phyloP scores from a whole-genome alignment of 2,888 invertebrate genomes.

The Globia sparganii region DNA sequence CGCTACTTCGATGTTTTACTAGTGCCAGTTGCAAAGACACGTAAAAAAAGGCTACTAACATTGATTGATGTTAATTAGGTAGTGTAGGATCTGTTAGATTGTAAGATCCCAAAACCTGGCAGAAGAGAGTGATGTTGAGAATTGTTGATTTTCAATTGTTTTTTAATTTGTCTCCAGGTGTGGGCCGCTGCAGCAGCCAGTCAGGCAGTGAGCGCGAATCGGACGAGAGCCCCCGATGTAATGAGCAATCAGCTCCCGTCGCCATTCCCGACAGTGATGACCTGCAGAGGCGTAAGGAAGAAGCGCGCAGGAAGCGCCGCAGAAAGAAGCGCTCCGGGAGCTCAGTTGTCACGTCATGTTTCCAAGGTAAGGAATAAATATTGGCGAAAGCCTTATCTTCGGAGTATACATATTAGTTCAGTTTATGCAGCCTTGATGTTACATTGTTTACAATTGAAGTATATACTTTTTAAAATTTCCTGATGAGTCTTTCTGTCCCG shows the following conservation, averaged over 20 bases:
- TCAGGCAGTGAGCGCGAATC: slow-evolving; percentile 90
- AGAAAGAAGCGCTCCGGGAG: slow-evolving; percentile 97
- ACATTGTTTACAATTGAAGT: slow-evolving; percentile 3
- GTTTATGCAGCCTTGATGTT: slow-evolving; percentile 25
- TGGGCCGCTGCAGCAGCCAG: slow-evolving; percentile 89
- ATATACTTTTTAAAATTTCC: background rate
- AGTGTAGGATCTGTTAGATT: background rate
- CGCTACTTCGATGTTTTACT: slow-evolving; percentile 25
- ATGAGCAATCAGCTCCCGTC: slow-evolving; percentile 90
- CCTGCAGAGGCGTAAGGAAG: slow-evolving; percentile 95
- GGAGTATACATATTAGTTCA: slow-evolving; percentile 37
- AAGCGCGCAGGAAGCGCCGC: slow-evolving; percentile 96
- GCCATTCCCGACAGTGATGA: slow-evolving; percentile 91
- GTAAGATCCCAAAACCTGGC: background rate
- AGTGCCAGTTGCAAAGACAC: slow-evolving; percentile 3
- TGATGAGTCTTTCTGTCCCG: background rate
- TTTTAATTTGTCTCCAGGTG: slow-evolving; percentile 79
- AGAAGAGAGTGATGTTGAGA: background rate
- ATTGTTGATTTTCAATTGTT: slow-evolving; percentile 15
- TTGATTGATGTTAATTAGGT: background rate
- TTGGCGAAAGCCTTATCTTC: slow-evolving; percentile 41
- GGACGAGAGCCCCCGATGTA: slow-evolving; percentile 84
- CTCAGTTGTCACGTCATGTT: slow-evolving; percentile 96
- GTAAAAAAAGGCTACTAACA: background rate
- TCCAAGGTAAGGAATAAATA: slow-evolving; percentile 92